These are phyloP conservation scores for Melikaiella ostensackeni DNA, from an alignment of 2,888 invertebrate genomes.

Conservation along the genomic window DNA sequence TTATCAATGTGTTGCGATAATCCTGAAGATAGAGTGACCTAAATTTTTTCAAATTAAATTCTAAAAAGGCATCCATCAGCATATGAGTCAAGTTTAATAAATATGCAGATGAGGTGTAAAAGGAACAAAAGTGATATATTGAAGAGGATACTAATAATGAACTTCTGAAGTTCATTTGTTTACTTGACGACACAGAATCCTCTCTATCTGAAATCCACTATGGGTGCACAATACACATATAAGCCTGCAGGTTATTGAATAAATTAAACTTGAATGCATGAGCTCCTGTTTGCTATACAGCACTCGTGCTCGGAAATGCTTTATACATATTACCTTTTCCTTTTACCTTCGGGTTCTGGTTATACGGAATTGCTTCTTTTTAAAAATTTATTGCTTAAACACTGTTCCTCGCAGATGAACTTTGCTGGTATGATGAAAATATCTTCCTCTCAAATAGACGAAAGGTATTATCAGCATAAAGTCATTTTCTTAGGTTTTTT, in stretches of 20 bases:
- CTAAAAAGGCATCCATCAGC: neutral
- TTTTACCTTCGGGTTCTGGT: neutral
- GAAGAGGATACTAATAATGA: neutral
- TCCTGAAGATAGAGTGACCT: no score
- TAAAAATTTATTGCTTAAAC: neutral
- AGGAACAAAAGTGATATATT: neutral
- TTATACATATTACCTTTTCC: conserved; percentile 27
- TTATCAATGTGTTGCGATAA: no score
- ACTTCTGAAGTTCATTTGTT: conserved; percentile 1
- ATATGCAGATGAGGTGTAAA: neutral
- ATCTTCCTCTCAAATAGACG: no score
- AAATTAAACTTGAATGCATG: conserved; percentile 37
- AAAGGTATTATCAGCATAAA: no score
- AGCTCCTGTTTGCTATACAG: conserved; percentile 26
- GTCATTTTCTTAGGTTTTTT: no score
- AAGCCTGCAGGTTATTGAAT: conserved; percentile 41
- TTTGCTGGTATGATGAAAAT: no score
- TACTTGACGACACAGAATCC: neutral
- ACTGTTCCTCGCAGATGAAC: neutral
- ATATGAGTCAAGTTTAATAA: neutral
- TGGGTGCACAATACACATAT: neutral
- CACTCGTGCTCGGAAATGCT: conserved; percentile 39
- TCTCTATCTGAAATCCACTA: neutral
- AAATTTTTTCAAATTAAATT: neutral
- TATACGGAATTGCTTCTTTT: neutral